Percentiles rank a stretch among this genome's conserved stretches.
These are phyloP conservation scores for Eonycteris spelaea DNA, from an alignment of 2,113 vertebrate genomes.

Conservation along the genomic window DNA sequence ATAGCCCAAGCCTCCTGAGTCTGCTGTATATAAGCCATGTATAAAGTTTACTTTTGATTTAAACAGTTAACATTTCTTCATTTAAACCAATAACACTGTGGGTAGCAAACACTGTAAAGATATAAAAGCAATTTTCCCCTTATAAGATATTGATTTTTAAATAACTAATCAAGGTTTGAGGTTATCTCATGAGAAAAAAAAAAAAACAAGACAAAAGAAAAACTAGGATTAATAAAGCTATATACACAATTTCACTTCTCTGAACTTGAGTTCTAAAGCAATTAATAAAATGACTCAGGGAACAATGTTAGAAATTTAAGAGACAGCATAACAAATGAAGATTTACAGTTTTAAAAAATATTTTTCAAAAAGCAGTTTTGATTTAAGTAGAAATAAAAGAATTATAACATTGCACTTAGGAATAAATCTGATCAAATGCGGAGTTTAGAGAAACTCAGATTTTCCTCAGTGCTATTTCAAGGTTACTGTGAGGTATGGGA, in stretches of 20 bases:
- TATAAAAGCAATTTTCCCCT: constrained; percentile 73
- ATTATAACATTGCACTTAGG: not conserved
- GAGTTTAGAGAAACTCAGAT: not conserved
- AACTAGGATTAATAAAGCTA: constrained; percentile 61
- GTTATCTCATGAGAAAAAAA: constrained; percentile 1
- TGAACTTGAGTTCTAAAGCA: constrained; percentile 24
- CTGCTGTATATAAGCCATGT: constrained; percentile 31
- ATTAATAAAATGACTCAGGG: constrained; percentile 23
- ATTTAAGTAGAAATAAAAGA: constrained; percentile 2
- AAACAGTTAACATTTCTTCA: constrained; percentile 67
- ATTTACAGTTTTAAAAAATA: not conserved
- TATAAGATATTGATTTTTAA: constrained; percentile 78
- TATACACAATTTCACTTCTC: constrained; percentile 25
- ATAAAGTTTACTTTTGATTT: constrained; percentile 68
- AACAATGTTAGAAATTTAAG: not conserved
- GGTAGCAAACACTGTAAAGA: constrained; percentile 27
- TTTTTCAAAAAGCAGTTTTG: not conserved
- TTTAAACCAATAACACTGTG: constrained; percentile 70
- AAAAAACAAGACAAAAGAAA: constrained; percentile 42
- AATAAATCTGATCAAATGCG: not conserved
- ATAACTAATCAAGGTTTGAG: constrained; percentile 71
- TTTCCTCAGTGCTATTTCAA: not conserved
- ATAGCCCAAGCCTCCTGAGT: constrained; percentile 42
- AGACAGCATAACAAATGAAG: not conserved
- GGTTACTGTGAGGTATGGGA: not conserved